Evolutionary conservation across 37 sponge, comb jelly and placozoan species (phyloP).

Genomic region (Aphrocallistes beatrix): DNA sequence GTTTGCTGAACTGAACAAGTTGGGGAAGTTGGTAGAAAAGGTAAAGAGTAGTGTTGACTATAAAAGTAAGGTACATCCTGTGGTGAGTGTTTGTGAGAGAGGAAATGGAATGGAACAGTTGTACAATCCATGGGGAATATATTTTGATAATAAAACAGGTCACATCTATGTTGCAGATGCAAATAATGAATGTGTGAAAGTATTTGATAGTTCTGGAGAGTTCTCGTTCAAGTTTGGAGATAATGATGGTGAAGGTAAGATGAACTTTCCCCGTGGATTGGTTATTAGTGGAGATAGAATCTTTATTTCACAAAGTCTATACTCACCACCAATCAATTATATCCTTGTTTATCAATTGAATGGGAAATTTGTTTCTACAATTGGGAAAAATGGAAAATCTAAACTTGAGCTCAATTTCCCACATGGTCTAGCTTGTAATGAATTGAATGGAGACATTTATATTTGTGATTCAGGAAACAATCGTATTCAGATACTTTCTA

Average conservation of each 20-base stretch:
- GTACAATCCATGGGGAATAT: not conserved
- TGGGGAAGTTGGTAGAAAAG: not conserved
- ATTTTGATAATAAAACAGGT: not conserved
- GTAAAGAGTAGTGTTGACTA: not conserved
- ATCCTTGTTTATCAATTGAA: not conserved
- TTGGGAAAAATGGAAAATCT: not conserved
- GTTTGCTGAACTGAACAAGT: not conserved
- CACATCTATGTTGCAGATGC: not conserved
- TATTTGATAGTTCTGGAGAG: not conserved
- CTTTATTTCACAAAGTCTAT: not conserved
- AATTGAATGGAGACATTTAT: not conserved
- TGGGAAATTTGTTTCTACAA: not conserved
- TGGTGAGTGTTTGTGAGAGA: conserved; percentile 8
- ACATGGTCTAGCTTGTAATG: not conserved
- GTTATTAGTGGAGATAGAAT: not conserved
- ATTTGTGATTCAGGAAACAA: not conserved
- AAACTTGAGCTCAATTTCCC: not conserved
- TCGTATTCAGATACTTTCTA: not conserved
- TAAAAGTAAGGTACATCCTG: conserved; percentile 4
- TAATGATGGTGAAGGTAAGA: not conserved
- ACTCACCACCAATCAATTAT: too few relatives aligned
- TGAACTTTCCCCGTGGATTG: not conserved
- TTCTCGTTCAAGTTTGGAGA: conserved; percentile 5
- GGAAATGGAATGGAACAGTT: not conserved
- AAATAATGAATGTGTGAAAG: not conserved